Conservation (phyloP, 2,888 invertebrate genomes). For the Physocephala rufipes region DNA sequence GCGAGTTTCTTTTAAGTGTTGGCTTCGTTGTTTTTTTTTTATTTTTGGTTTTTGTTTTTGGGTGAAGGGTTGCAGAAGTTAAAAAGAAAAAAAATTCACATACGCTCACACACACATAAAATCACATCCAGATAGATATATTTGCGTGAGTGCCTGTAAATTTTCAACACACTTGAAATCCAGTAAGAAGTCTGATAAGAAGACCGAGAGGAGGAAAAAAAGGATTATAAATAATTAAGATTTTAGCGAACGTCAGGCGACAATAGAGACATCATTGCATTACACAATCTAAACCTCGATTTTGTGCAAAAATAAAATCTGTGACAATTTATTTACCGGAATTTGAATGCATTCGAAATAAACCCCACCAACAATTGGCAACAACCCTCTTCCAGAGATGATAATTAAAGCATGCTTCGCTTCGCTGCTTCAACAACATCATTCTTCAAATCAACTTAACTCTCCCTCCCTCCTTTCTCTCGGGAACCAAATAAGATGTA, state of each 20-base stretch:
- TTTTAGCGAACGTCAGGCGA: background rate
- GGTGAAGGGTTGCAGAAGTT: no score
- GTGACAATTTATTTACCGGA: conserved; percentile 5
- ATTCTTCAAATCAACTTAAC: background rate
- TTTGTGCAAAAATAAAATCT: conserved; percentile 17
- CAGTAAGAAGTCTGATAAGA: background rate
- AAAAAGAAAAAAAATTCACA: no score
- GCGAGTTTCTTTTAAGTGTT: conserved; percentile 27
- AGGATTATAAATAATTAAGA: background rate
- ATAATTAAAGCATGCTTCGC: background rate
- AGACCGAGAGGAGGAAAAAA: background rate
- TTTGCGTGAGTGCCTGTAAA: no score
- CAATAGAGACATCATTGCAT: background rate
- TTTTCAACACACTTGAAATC: background rate
- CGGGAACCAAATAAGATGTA: conserved; percentile 20
- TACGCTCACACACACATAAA: background rate
- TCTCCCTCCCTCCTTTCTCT: background rate
- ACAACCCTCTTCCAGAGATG: background rate
- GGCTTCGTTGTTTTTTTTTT: background rate
- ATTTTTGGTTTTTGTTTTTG: no score
- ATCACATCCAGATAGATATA: background rate
- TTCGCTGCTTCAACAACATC: background rate
- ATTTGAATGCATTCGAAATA: background rate
- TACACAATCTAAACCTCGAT: background rate
- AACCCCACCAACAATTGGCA: background rate